Conservation (phyloP, 2,113 vertebrate species). For the Mus pahari region DNA sequence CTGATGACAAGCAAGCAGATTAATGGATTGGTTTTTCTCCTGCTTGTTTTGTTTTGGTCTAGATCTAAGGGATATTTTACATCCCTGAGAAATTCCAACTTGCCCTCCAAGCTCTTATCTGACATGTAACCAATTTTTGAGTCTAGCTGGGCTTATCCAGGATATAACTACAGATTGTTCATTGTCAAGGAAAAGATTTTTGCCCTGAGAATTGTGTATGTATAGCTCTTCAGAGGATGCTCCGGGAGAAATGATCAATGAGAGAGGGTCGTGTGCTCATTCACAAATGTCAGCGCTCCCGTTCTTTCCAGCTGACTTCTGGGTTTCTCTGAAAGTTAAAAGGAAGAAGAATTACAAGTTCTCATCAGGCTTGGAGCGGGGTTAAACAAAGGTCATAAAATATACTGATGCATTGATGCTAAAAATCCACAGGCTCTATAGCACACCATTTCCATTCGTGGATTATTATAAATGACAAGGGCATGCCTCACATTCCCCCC, state of each 20-base stretch:
- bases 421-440: not conserved
- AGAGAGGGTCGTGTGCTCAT: constrained; percentile 26
- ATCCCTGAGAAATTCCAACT: constrained; percentile 74
- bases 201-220: constrained; percentile 59
- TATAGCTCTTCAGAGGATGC: constrained; percentile 53
- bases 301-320: not conserved
- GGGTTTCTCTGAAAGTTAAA: constrained; percentile 58
- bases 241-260: constrained; percentile 61
- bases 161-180: constrained; percentile 78
- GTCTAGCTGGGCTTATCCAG: constrained; percentile 74
- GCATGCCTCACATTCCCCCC: not conserved
- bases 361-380: not conserved
- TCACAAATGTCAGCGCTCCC: constrained; percentile 40
- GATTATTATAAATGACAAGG: not conserved
- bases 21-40: constrained; percentile 78
- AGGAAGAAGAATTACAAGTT: constrained; percentile 43
- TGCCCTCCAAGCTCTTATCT: constrained; percentile 77
- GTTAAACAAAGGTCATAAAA: constrained; percentile 9
- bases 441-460: not conserved
- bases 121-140: constrained; percentile 76
- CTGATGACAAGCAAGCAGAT: constrained; percentile 80
- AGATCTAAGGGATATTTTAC: constrained; percentile 79
- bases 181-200: constrained; percentile 72
- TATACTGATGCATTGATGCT: not conserved
- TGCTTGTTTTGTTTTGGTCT: constrained; percentile 64